These are phyloP conservation scores for Python bivittatus DNA, from an alignment of 2,113 vertebrate species.

Conservation along the genomic window DNA sequence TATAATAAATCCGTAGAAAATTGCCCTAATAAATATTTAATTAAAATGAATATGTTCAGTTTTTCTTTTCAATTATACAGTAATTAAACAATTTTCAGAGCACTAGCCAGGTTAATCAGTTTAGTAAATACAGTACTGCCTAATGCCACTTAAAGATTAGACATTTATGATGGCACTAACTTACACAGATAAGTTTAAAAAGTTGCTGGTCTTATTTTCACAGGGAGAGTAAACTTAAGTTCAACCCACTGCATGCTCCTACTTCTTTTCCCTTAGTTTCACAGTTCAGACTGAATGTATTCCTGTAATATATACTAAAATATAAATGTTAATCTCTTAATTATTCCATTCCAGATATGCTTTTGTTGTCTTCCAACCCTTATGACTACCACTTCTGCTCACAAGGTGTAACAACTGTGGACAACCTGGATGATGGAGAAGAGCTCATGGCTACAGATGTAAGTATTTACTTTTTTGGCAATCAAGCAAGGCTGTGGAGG, in stretches of 20 bases:
- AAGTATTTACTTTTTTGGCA: constrained; percentile 38
- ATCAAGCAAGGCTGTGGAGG: neutral
- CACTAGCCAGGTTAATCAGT: neutral
- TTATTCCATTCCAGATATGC: constrained; percentile 82
- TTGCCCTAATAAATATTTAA: neutral
- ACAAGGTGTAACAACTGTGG: constrained; percentile 89
- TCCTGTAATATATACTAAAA: neutral
- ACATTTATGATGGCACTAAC: neutral
- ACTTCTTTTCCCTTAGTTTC: neutral
- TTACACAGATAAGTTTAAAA: neutral
- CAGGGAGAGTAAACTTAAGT: neutral
- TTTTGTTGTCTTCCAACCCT: constrained; percentile 91
- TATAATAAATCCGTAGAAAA: neutral
- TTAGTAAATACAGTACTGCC: neutral
- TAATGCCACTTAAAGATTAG: neutral
- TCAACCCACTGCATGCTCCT: neutral
- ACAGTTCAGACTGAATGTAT: neutral
- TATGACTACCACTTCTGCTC: constrained; percentile 96
- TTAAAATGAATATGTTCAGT: neutral
- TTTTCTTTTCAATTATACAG: neutral
- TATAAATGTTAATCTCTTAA: neutral
- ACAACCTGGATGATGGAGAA: constrained; percentile 87
- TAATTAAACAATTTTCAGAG: neutral
- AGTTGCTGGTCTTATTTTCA: neutral
- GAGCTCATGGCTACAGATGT: constrained; percentile 92